Conservation (phyloP, 2,113 vertebrate genomes). For the Brienomyrus longianalis region DNA sequence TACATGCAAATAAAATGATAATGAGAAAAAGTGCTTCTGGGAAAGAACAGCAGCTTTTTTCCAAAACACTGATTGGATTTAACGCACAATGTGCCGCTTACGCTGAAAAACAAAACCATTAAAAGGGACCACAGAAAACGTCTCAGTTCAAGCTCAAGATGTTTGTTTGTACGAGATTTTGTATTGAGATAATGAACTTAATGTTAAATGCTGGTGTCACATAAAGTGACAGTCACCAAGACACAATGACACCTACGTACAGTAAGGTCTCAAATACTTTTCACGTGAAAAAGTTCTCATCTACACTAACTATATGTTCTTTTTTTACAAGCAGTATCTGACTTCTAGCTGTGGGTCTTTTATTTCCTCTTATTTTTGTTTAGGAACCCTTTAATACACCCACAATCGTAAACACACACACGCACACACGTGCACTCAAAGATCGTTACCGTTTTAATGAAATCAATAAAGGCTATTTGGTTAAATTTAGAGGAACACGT, state of each 20-base stretch:
- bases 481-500: not conserved
- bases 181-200: not conserved
- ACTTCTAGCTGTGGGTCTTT: not conserved
- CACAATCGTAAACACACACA: not conserved
- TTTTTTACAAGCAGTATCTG: not conserved
- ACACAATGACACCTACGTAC: not conserved
- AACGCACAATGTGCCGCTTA: not conserved
- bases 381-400: not conserved
- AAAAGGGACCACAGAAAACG: not conserved
- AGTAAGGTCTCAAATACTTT: not conserved
- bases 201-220: not conserved
- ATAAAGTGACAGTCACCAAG: not conserved
- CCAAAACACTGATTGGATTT: slow-evolving; percentile 12
- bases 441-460: not conserved
- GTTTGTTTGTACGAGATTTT: not conserved
- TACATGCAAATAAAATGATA: slow-evolving; percentile 1
- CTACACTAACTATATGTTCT: not conserved
- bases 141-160: not conserved
- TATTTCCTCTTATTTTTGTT: not conserved
- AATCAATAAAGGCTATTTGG: not conserved
- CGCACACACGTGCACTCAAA: not conserved
- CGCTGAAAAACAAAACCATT: not conserved
- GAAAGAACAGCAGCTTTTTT: not conserved
- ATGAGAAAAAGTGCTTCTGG: not conserved
- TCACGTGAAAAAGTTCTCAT: not conserved